A percentile compares a stretch with the other conserved stretches of the same genome.
Evolutionary conservation across 2,888 invertebrate species (phyloP).

Genomic region (Chrysolina americana): DNA sequence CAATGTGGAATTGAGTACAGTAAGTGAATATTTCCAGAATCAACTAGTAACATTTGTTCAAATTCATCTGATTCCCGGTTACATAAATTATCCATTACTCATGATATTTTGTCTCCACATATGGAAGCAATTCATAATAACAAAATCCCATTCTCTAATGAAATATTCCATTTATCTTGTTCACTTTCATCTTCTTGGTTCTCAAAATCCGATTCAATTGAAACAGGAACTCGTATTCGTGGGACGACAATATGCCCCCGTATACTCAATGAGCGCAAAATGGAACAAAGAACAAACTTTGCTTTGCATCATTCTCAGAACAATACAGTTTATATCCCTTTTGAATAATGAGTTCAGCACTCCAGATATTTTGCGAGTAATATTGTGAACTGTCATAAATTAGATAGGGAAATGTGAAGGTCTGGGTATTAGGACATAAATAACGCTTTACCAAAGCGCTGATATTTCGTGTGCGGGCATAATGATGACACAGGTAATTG

Average conservation of each 20-base stretch:
- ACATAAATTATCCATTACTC: no score
- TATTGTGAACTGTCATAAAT: slow-evolving; percentile 56
- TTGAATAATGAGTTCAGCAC: slow-evolving; percentile 44
- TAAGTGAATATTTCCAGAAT: no score
- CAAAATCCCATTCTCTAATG: not conserved
- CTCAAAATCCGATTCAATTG: not conserved
- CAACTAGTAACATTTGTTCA: no score
- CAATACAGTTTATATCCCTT: slow-evolving; percentile 39
- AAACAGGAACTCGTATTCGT: not conserved
- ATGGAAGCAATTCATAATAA: no score
- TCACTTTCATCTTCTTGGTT: not conserved
- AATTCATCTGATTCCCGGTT: no score
- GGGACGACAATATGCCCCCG: not conserved
- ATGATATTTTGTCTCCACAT: no score
- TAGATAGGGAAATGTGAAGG: slow-evolving; percentile 42
- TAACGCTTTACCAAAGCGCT: slow-evolving; percentile 56
- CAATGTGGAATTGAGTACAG: no score
- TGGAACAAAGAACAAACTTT: slow-evolving; percentile 31
- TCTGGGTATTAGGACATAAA: slow-evolving; percentile 55
- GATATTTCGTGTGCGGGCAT: slow-evolving; percentile 56
- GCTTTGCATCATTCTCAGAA: slow-evolving; percentile 36
- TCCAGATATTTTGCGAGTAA: slow-evolving; percentile 26
- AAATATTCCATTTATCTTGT: not conserved
- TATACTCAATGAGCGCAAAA: slow-evolving; percentile 12
- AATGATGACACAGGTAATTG: slow-evolving; percentile 64